These are phyloP conservation scores for Theretra japonica DNA, from an alignment of 2,888 invertebrate genomes.

Conservation along the genomic window DNA sequence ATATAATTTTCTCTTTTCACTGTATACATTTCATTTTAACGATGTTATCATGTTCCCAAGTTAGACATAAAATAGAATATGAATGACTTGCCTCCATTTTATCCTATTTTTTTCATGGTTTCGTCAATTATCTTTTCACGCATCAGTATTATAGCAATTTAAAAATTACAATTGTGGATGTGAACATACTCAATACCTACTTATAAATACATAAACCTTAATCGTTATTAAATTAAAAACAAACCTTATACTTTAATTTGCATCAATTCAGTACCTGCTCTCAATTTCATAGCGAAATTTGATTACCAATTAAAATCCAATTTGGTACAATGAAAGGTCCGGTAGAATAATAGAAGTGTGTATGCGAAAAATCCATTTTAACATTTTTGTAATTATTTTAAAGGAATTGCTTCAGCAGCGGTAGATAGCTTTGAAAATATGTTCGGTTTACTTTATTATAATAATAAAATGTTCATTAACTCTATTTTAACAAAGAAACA, in stretches of 20 bases:
- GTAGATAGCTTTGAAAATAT: neutral
- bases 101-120: neutral
- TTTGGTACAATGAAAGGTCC: neutral
- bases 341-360: neutral
- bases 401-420: neutral
- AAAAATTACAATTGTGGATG: too few species aligned
- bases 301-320: neutral
- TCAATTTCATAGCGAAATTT: neutral
- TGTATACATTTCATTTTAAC: neutral
- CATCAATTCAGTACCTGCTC: neutral
- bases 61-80: neutral
- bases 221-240: neutral
- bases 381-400: conserved; percentile 7
- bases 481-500: neutral
- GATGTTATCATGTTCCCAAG: neutral
- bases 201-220: neutral
- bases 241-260: neutral
- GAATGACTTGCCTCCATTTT: neutral
- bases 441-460: neutral
- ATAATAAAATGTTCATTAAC: conserved; percentile 4
- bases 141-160: too few species aligned
- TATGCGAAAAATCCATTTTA: neutral
- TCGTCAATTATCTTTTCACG: too few species aligned
- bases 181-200: too few species aligned
- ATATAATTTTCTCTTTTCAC: neutral